A percentile compares a stretch with the other conserved stretches of the same genome.
These are phyloP conservation scores for Semaprochilodus insignis DNA, from an alignment of 2,797 vertebrate species.

Conservation along the genomic window DNA sequence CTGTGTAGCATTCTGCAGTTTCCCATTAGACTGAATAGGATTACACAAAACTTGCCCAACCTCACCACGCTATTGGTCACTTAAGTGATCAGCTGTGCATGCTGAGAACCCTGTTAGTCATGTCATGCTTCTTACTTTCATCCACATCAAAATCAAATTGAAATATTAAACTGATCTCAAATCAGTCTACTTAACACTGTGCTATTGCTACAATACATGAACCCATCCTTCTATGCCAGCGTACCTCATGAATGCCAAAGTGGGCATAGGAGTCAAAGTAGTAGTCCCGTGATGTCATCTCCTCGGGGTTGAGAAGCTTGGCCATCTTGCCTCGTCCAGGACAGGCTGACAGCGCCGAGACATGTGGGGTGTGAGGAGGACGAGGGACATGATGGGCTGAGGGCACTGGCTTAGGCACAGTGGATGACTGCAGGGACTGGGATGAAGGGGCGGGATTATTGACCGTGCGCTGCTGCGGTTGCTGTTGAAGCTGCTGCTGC, in stretches of 20 bases:
- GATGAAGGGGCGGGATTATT: constrained; percentile 77
- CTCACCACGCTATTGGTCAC: neutral
- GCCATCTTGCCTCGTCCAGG: constrained; percentile 90
- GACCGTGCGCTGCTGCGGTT: constrained; percentile 71
- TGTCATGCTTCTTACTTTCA: too few species aligned
- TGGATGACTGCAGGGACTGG: constrained; percentile 84
- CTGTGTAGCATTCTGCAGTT: neutral
- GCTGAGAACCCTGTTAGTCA: too few species aligned
- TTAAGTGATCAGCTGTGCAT: neutral
- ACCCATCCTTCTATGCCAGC: neutral
- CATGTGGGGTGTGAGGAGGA: constrained; percentile 74
- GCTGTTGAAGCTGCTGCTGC: constrained; percentile 38
- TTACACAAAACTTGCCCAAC: neutral
- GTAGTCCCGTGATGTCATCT: constrained; percentile 98
- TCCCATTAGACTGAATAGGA: neutral
- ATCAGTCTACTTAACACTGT: too few species aligned
- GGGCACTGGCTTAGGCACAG: constrained; percentile 85
- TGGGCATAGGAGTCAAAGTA: constrained; percentile 99
- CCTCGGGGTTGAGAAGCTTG: constrained; percentile 93
- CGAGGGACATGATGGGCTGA: constrained; percentile 83
- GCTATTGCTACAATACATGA: neutral
- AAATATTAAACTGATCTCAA: neutral
- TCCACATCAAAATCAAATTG: neutral
- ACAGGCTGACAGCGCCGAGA: constrained; percentile 86
- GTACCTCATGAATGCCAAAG: constrained; percentile 98